phyloP scores from a whole-genome alignment of 2,888 invertebrate species.

The Drosophila pseudotakahashii region DNA sequence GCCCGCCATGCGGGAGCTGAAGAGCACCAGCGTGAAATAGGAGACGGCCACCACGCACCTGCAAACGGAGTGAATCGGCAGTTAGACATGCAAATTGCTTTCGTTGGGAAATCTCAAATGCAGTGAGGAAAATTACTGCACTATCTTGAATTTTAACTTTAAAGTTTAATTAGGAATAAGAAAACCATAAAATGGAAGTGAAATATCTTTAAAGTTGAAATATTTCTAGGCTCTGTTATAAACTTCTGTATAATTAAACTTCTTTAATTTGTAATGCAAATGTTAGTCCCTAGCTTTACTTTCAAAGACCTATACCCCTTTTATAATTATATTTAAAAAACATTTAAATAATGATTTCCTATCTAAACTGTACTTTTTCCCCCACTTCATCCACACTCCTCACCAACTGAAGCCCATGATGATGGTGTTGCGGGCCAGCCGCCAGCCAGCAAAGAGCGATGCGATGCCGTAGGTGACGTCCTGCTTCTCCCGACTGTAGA shows the following conservation, averaged over 20 bases:
- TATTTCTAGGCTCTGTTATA: no score
- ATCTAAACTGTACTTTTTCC: neutral
- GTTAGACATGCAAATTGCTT: conserved; percentile 73
- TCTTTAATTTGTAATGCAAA: no score
- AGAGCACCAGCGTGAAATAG: conserved; percentile 86
- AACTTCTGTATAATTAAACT: no score
- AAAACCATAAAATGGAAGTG: no score
- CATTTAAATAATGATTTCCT: no score
- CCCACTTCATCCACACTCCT: conserved; percentile 15
- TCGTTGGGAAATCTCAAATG: conserved; percentile 16
- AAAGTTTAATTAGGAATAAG: no score
- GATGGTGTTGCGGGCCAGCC: conserved; percentile 86
- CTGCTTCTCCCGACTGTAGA: conserved; percentile 79
- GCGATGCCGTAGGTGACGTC: conserved; percentile 86
- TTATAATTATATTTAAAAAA: no score
- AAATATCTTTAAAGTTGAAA: no score
- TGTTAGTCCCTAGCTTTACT: no score
- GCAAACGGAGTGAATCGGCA: conserved; percentile 41
- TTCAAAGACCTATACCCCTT: no score
- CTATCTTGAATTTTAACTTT: no score
- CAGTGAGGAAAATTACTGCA: neutral
- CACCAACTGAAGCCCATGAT: conserved; percentile 86
- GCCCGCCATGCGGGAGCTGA: conserved; percentile 86
- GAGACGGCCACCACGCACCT: conserved; percentile 86
- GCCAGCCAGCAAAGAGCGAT: conserved; percentile 86